A percentile compares a stretch with the other conserved stretches of the same genome.
These are phyloP conservation scores for Telmatherina bonti DNA, from an alignment of 2,797 vertebrate genomes.

Conservation along the genomic window DNA sequence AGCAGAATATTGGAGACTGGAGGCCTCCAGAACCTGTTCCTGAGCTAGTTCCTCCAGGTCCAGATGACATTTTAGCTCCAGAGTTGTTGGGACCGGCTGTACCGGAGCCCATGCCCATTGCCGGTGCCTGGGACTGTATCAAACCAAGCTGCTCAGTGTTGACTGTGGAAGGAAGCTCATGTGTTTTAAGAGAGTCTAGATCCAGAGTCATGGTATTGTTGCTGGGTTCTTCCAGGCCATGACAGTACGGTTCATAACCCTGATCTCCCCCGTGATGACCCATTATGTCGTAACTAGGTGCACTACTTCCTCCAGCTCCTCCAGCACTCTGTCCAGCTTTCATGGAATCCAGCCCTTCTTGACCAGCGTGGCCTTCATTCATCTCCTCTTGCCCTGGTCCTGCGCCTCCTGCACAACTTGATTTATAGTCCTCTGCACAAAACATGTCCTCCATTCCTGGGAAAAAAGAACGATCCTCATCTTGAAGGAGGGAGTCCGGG, in stretches of 20 bases:
- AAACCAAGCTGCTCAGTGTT: slow-evolving; percentile 93
- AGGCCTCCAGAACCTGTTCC: slow-evolving; percentile 83
- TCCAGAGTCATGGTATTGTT: slow-evolving; percentile 87
- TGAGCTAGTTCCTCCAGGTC: slow-evolving; percentile 67
- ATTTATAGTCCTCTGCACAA: slow-evolving; percentile 91
- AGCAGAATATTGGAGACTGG: slow-evolving; percentile 92
- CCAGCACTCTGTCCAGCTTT: slow-evolving; percentile 77
- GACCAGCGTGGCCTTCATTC: slow-evolving; percentile 79
- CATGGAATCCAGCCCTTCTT: slow-evolving; percentile 83
- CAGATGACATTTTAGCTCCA: slow-evolving; percentile 76
- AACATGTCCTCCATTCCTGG: slow-evolving; percentile 99
- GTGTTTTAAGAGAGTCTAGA: slow-evolving; percentile 90
- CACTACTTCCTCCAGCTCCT: slow-evolving; percentile 69
- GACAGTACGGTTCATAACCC: slow-evolving; percentile 85
- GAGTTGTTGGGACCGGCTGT: slow-evolving; percentile 73
- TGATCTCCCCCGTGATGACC: slow-evolving; percentile 84
- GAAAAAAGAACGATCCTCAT: slow-evolving; percentile 94
- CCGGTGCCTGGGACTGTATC: slow-evolving; percentile 86
- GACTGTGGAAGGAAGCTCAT: slow-evolving; percentile 92
- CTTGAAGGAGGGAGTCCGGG: slow-evolving; percentile 92
- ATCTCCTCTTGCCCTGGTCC: slow-evolving; percentile 84
- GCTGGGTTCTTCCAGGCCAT: slow-evolving; percentile 81
- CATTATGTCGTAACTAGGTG: slow-evolving; percentile 86
- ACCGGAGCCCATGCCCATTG: slow-evolving; percentile 79
- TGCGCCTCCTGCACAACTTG: slow-evolving; percentile 82